Evolutionary conservation across 2,888 invertebrate genomes (phyloP), one percentile per base, ranked within the genome.

Genomic region (Tetanocera ferruginea): DNA sequence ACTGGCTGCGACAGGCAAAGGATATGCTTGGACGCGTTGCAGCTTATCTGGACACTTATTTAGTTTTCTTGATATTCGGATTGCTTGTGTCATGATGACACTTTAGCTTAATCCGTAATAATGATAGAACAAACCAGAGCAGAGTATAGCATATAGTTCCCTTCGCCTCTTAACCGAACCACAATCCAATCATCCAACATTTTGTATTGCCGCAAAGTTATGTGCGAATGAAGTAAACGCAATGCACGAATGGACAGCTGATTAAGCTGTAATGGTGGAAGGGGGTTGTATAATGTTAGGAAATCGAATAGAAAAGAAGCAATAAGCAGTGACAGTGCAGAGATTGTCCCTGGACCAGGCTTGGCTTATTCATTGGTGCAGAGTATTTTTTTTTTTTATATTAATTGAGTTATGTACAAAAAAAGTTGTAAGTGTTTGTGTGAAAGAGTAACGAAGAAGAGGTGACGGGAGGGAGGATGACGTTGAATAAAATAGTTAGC

Each of bases 51-150:
- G 71, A 57, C 57, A 71, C 57, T 52, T 55, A 55, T 71, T 55
- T 55, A 57, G 57, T 57, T 57, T 55, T 25, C 57, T n/a, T 19
- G 55, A n/a, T 71, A 69, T 51, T 69, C 31, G 66, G 37, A 51
- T 64, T 75, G 69, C 51, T 55, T 76, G 69, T 69, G 76, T 69
- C 66, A 64, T 57, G 69, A 76, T 76, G 76, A 60, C 43, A 57
- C 57, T 76, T 69, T 31, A 43, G 60, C 69, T 76, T 69, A 69
- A 76, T 69, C 57, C 31, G 37, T 60, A 76, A 70, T 31, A 74
- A 51, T 57, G 34, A 31, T 14, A 72, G 25, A 49, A 17, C 23
- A 43, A 34, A n/a, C 28, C n/a, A 34, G 14, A 64, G 64, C 34
- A 19, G 17, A 64, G 25, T 34, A 34, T n/a, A 34, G 64, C 34